Evolutionary conservation across 2,797 vertebrate species (phyloP).

Genomic region (Erethizon dorsatum): DNA sequence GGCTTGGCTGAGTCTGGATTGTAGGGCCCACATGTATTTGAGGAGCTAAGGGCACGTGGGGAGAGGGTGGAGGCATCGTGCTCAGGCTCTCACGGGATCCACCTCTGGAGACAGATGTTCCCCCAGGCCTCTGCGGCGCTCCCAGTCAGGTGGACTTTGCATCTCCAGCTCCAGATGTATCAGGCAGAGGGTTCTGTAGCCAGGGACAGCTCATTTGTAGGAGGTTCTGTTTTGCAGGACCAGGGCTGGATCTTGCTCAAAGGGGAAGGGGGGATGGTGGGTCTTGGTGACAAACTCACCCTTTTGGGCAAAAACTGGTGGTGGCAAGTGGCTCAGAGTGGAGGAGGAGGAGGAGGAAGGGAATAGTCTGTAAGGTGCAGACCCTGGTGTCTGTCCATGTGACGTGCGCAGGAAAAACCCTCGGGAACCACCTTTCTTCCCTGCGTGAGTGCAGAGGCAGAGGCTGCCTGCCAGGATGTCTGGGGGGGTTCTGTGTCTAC

Average conservation of each 20-base stretch:
- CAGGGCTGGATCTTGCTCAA: not conserved
- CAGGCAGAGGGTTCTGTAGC: not conserved
- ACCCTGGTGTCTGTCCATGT: accelerated
- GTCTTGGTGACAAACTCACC: not conserved
- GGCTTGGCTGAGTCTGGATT: not conserved
- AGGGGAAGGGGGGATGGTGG: not conserved
- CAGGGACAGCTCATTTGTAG: not conserved
- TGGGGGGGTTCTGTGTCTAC: not conserved
- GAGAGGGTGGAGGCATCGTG: accelerated
- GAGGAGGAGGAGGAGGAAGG: not conserved
- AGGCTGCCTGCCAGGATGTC: not conserved
- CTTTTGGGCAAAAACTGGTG: not conserved
- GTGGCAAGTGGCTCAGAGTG: not conserved
- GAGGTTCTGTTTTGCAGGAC: not conserved
- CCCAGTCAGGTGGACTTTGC: not conserved
- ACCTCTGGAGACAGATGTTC: not conserved
- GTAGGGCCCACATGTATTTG: accelerated
- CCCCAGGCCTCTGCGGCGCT: not conserved
- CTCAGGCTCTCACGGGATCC: not conserved
- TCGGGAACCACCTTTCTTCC: accelerated
- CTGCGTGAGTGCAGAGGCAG: accelerated
- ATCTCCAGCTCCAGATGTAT: not conserved
- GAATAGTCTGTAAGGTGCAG: not conserved
- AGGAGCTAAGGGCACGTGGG: not conserved
- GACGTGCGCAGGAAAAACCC: not conserved